phyloP scores from a whole-genome alignment of 1,140 invertebrate species.

The Drosophila simulans region DNA sequence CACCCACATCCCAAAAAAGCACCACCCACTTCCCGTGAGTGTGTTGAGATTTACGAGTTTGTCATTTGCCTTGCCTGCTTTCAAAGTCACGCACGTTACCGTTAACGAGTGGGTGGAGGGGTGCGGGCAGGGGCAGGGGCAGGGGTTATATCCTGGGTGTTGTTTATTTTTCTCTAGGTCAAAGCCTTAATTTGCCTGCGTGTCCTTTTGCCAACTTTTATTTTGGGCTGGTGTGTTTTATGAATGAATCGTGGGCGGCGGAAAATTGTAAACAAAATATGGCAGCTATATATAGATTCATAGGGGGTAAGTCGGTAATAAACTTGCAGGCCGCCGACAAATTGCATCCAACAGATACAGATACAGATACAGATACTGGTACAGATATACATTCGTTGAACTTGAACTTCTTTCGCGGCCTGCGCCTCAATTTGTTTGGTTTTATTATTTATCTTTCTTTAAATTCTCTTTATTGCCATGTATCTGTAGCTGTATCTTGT shows the following conservation, averaged over 20 bases:
- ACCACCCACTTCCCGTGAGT: conserved; percentile 23
- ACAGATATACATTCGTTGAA: conserved; percentile 51
- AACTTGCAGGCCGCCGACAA: conserved; percentile 67
- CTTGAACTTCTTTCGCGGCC: conserved; percentile 73
- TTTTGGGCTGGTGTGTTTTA: conserved; percentile 66
- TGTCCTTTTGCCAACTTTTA: conserved; percentile 33
- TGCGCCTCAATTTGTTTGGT: conserved; percentile 61
- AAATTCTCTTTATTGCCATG: conserved; percentile 77
- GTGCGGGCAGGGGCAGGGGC: background rate
- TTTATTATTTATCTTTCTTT: conserved; percentile 78
- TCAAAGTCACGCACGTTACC: conserved; percentile 78
- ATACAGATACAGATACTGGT: conserved; percentile 28
- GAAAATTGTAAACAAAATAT: conserved; percentile 36
- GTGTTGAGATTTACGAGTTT: conserved; percentile 75
- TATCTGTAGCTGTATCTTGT: conserved; percentile 23
- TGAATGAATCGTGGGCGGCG: conserved; percentile 63
- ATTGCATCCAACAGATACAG: conserved; percentile 64
- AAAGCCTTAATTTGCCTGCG: conserved; percentile 80
- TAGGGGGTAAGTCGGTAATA: conserved; percentile 70
- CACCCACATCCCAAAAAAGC: background rate
- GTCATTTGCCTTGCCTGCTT: conserved; percentile 73
- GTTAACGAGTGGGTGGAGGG: conserved; percentile 27
- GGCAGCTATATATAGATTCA: conserved; percentile 71
- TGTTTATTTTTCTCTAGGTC: conserved; percentile 81
- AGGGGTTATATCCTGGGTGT: conserved; percentile 32